Base-by-base conservation (phyloP, 2,888 invertebrate species). In the Charanyca ferruginea region DNA sequence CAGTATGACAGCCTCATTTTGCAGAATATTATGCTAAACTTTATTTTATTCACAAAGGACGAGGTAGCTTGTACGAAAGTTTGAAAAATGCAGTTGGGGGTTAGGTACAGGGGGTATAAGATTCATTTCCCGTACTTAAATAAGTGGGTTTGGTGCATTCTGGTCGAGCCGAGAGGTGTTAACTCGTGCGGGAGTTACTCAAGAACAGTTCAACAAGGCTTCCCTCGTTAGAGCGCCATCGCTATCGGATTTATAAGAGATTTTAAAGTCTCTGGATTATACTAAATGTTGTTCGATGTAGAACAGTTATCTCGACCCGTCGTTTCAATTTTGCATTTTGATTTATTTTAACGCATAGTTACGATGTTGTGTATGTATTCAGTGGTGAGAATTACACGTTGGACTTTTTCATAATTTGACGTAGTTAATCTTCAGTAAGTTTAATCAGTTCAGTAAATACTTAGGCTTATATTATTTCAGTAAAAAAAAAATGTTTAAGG, bases 111-210 rank as follows among this genome's bases (percentile, higher is more conserved):
- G 59, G 45, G 57, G 41, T 53, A 18, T 53, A 57, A 66, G 64
- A 73, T 76, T 83, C 80, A 85, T 84, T 86, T 85, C 82, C 83
- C 76, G 75, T 75, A 63, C 60, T 73, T 79, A 78, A 81, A 83
- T 74, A 80, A 82, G 73, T 63, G 73, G 73, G 72, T 60, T 66
- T 66, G 62, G 52, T 73, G 77, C 73, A 74, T 83, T 79, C 68
- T 78, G 60, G 58, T 58, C 69, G 66, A 47, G 66, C 70, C 62
- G 66, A 55, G 81, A 78, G 59, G 82, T 77, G 80, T 77, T 75
- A 74, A 83, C 74, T 44, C 44, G 58, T 53, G 74, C 74, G 71
- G 58, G 58, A 49, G 58, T 58, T 76, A 67, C 69, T 77, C 62
- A 41, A 82, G 78, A 70, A 76, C 69, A 66, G 62, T 68, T 79